Evolutionary conservation across 2,113 vertebrate genomes (phyloP), one percentile per base, ranked within the genome.

Genomic region (Oostethus manadensis): DNA sequence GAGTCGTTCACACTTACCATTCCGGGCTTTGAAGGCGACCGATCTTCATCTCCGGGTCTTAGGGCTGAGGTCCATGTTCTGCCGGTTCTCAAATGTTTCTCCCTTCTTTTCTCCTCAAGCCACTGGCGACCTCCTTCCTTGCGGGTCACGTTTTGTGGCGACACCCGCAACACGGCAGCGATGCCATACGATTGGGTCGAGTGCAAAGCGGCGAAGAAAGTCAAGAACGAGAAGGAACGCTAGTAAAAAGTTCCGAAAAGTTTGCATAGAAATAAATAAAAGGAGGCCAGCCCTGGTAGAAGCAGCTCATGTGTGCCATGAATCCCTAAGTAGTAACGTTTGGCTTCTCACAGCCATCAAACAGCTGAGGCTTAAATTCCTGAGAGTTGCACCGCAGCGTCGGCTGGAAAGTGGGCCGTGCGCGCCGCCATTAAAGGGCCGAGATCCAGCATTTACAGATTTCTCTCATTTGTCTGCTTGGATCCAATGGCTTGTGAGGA

Each of bases 321-420:
- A 86, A 86, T 88, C 64, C 74, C 84, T 81, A 80, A 86, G 74
- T 61, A 79, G 81, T 66, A 70, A 82, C 80, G 84, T 86, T 79
- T 77, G 70, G 73, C 79, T 75, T 73, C 72, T 82, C 51, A 44
- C 72, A 75, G 74, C 70, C 70, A 72, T 81, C 80, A 81, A 78
- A 77, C 76, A 86, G 84, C 82, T 80, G 74, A 85, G 79, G 69
- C 78, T 81, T 77, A 70, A 79, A 74, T 78, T 76, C 79, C 76
- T 45, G 62, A 79, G 75, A 80, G 65, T 77, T 76, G 71, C 72
- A 71, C 76, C 63, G 57, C 57, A 82, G 77, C 79, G 76, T 75
- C 81, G 72, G 13, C 38, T 48, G 50, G 59, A 73, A 81, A 84
- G 78, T 73, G 68, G 71, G 68, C 70, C 73, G 71, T 65, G 53